These are phyloP conservation scores for Metalampra italica DNA, from an alignment of 2,888 invertebrate species.

Conservation along the genomic window DNA sequence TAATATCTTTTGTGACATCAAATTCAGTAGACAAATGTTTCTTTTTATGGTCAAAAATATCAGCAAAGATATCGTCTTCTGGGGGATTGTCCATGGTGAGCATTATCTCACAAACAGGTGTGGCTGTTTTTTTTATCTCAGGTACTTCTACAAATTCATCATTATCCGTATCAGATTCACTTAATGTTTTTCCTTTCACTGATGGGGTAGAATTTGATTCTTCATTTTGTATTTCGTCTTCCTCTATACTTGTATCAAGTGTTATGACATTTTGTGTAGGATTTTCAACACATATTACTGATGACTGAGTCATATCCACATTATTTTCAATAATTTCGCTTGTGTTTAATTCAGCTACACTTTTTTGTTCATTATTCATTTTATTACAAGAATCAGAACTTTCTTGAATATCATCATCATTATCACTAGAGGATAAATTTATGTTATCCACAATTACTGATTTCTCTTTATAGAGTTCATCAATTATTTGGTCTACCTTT, in stretches of 20 bases:
- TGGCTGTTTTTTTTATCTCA: slow-evolving; percentile 43
- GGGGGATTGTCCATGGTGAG: slow-evolving; percentile 50
- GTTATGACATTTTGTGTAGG: slow-evolving; percentile 37
- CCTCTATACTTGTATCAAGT: slow-evolving; percentile 47
- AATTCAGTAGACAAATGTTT: neutral
- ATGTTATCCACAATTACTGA: slow-evolving; percentile 52
- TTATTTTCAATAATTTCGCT: slow-evolving; percentile 10
- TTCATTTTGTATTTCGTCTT: slow-evolving; percentile 1
- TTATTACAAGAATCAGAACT: slow-evolving; percentile 47
- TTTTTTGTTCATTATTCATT: slow-evolving; percentile 22
- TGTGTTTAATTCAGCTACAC: slow-evolving; percentile 12
- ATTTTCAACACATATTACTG: slow-evolving; percentile 47
- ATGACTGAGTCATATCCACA: slow-evolving; percentile 38
- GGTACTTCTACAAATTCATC: slow-evolving; percentile 76
- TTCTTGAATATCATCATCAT: slow-evolving; percentile 52
- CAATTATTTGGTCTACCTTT: slow-evolving; percentile 49
- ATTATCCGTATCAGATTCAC: slow-evolving; percentile 50
- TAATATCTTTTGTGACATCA: too few species aligned
- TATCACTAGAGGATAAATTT: slow-evolving; percentile 55
- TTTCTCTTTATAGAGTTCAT: slow-evolving; percentile 57
- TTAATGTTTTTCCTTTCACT: neutral
- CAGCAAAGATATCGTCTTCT: slow-evolving; percentile 85
- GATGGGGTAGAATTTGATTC: neutral
- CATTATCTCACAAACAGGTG: slow-evolving; percentile 67
- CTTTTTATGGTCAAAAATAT: slow-evolving; percentile 72